A percentile compares a stretch with the other conserved stretches of the same genome.
Evolutionary conservation across 2,113 vertebrate genomes (phyloP).

Genomic region (Elanus axillaris): DNA sequence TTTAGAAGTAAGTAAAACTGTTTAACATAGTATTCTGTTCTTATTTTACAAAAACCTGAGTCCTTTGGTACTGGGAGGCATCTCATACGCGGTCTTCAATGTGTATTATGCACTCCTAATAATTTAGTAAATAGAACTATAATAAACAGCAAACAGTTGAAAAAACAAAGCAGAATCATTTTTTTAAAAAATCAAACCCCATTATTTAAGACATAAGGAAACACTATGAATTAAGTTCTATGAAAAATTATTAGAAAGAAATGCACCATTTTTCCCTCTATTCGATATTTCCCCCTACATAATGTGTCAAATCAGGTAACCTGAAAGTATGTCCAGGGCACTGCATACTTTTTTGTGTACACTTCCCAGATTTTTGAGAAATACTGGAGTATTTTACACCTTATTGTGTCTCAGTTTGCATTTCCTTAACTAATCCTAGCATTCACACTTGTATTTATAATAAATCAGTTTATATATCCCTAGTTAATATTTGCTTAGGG

Average conservation of each 20-base stretch:
- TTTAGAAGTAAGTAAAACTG: not conserved
- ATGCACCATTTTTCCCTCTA: not conserved
- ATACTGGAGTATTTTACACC: slow-evolving; percentile 1
- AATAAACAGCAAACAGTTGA: not conserved
- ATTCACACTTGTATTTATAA: slow-evolving; percentile 76
- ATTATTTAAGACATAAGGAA: not conserved
- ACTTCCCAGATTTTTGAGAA: not conserved
- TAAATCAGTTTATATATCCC: slow-evolving; percentile 78
- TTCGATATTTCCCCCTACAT: not conserved
- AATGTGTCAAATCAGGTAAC: not conserved
- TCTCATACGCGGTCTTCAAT: not conserved
- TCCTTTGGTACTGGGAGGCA: not conserved
- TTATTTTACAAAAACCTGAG: not conserved
- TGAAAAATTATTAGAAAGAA: not conserved
- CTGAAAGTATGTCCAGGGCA: not conserved
- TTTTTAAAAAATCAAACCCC: not conserved
- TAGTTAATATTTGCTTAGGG: slow-evolving; percentile 79
- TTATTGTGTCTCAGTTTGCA: slow-evolving; percentile 31
- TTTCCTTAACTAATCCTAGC: slow-evolving; percentile 71
- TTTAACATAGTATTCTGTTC: slow-evolving; percentile 16
- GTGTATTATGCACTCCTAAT: not conserved
- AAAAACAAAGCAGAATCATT: not conserved
- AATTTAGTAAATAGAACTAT: not conserved
- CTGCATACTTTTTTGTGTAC: not conserved
- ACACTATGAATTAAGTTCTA: not conserved